A percentile compares a stretch with the other conserved stretches of the same genome.
phyloP scores from a whole-genome alignment of 2,888 invertebrate species.

The Girardia tigrina region DNA sequence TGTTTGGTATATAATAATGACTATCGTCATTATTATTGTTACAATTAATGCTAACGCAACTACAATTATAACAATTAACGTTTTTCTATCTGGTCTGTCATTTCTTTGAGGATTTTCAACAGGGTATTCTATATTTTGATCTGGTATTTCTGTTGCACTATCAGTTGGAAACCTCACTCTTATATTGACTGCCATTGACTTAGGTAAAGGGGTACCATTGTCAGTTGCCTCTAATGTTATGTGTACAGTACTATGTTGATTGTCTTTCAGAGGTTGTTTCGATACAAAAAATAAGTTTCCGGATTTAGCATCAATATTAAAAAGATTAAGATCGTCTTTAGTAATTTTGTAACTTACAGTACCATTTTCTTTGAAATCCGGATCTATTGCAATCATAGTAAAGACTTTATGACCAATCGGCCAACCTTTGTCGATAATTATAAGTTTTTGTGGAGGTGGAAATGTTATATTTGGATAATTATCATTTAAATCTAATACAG shows the following conservation, averaged over 20 bases:
- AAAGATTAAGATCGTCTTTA: not conserved
- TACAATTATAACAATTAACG: not conserved
- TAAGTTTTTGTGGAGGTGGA: not conserved
- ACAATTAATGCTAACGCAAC: conserved; percentile 4
- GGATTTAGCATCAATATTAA: conserved; percentile 10
- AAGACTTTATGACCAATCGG: not conserved
- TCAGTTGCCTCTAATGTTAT: not conserved
- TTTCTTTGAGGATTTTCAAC: not conserved
- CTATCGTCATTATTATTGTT: not conserved
- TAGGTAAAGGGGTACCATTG: not conserved
- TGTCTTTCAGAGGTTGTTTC: not conserved
- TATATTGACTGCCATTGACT: not conserved
- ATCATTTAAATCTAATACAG: not conserved
- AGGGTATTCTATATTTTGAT: not conserved
- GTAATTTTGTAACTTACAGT: not conserved
- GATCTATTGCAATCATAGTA: not conserved
- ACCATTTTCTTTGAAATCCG: conserved; percentile 5
- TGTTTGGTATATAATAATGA: not conserved
- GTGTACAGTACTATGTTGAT: not conserved
- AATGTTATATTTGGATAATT: not conserved
- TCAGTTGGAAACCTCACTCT: not conserved
- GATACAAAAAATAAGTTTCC: not conserved
- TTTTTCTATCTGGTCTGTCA: not conserved
- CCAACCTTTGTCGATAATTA: not conserved
- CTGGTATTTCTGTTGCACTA: not conserved